These are phyloP conservation scores for Guaruba guarouba DNA, from an alignment of 2,113 vertebrate genomes.

Conservation along the genomic window DNA sequence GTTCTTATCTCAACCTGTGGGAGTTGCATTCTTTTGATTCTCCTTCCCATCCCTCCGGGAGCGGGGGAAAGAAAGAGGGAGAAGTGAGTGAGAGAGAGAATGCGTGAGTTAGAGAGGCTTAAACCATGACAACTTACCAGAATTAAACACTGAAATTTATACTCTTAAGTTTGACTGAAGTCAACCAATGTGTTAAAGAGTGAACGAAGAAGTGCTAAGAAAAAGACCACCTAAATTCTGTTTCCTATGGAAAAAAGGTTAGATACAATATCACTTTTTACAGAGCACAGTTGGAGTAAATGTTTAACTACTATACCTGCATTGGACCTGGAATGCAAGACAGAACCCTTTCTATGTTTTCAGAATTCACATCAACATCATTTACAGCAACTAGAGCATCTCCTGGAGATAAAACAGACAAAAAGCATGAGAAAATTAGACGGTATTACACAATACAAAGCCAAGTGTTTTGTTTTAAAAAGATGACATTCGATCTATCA, in stretches of 20 bases:
- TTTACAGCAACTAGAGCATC: constrained; percentile 92
- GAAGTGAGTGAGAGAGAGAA: no score
- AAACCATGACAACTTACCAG: not conserved
- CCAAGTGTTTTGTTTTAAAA: not conserved
- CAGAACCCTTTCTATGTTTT: constrained; percentile 94
- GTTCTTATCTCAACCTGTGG: no score
- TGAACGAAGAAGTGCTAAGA: not conserved
- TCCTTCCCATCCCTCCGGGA: no score
- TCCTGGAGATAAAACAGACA: constrained; percentile 75
- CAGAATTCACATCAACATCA: constrained; percentile 91
- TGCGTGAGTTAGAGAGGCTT: no score
- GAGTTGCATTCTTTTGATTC: no score
- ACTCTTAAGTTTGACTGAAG: not conserved
- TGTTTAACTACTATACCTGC: constrained; percentile 77
- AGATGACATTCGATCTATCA: not conserved
- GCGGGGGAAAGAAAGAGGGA: no score
- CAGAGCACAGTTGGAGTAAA: not conserved
- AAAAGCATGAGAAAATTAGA: not conserved
- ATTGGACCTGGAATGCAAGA: constrained; percentile 93
- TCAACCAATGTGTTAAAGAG: not conserved
- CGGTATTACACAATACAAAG: not conserved
- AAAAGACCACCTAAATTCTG: not conserved
- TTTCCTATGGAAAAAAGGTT: not conserved
- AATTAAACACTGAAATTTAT: not conserved
- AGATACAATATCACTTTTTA: not conserved